Base-by-base conservation (phyloP, 2,888 invertebrate species). In the Nezara viridula region DNA sequence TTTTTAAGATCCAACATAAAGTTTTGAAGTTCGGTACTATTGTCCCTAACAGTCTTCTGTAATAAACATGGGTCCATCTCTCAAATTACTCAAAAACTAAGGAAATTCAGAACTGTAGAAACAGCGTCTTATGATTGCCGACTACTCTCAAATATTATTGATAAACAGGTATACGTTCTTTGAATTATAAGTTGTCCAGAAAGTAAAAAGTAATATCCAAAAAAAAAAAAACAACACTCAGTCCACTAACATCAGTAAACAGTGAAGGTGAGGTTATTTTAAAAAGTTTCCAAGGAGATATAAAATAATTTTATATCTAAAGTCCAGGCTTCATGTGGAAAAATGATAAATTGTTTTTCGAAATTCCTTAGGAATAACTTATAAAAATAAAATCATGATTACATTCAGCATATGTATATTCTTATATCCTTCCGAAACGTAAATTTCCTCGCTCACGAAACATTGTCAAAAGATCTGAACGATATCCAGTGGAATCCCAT, bases 31-130 rank as follows among this genome's bases (percentile, higher is more conserved):
- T 96, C 96, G 91, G 95, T 94, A 47, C 95, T 94, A 93, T 97
- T 97, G 91, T 97, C 95, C 91, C 94, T 94, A 90, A 96, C 94
- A 93, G 96, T 95, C 92, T 95, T 95, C 93, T 96, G 96, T 90
- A 97, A 92, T 90, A 95, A 93, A 91, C 96, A 92, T 90, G 95
- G 94, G 91, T 95, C 94, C 94, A 95, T 94, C 5, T 44, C 44
- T 47, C 44, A 44, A 77, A 27, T 44, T 77, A 44, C 37, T 27
- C 27, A 9, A 60, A 73, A 73, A 73, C 19, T 73, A 37, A 55
- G 55, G 24, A n/a, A 55, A 24, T 24, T 55, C 7, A n/a, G n/a
- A 55, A 27, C 12, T 16, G 0, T n/a, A n/a, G 2, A 16, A 73
- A 19, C 32, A 37, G 9, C 14, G n/a, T 37, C 9, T 37, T 73